Evolutionary conservation across 2,888 invertebrate genomes (phyloP), one percentile per base, ranked within the genome.

Genomic region (Nomada fabriciana): DNA sequence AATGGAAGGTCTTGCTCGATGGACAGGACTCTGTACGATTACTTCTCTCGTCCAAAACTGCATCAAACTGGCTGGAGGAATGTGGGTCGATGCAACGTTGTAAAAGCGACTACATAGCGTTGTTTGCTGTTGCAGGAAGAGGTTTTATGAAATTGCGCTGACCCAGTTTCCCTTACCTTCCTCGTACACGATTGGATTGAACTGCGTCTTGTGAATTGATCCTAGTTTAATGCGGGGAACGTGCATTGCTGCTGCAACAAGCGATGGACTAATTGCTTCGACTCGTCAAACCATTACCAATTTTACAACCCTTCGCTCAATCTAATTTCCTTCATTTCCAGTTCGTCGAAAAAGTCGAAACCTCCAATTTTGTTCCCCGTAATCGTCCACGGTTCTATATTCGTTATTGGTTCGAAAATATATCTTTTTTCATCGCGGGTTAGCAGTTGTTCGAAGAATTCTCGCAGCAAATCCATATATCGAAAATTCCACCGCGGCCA

Each of bases 71-170:
- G 52, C 63, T 15, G 69, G 63, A 50, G 60, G 65, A 72, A 80
- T 71, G 60, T 72, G 80, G 80, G 80, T 80, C 80, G 80, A 80
- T 80, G 80, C 55, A 68, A 57, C 80, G 80, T 68, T 80, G 72
- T 73, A 80, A 72, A 80, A 80, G 80, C 71, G 67, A 61, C 50
- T 79, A 55, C 61, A 72, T 65, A 71, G 72, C 80, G 80, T 73
- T 80, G 80, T 80, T 80, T 80, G 80, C 80, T 80, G 80, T 73
- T 80, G 61, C 80, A 73, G 80, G 80, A 68, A 55, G 73, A 61
- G 80, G 80, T 80, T 80, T 80, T 80, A 80, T 80, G 80, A 80
- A 80, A 80, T 80, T 80, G 80, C 67, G 55, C 80, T 57, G 80
- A 63, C 80, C 80, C 65, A 80, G 80, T 80, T 80, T 68, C 80